Evolutionary conservation across 2,888 invertebrate species (phyloP).

Genomic region (Hyposoter dolosus): DNA sequence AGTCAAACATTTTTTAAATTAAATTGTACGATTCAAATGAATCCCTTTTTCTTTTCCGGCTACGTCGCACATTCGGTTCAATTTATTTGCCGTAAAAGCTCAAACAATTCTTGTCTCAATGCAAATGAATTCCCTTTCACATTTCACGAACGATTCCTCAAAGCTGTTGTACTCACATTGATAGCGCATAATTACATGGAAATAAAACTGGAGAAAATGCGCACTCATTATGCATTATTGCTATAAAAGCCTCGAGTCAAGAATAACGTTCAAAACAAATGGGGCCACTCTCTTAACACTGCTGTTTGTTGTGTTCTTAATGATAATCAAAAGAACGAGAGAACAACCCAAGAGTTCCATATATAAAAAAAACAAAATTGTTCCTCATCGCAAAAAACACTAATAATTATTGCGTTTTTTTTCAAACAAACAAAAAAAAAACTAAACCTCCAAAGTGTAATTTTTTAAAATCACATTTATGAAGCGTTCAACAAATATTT

Average conservation of each 20-base stretch:
- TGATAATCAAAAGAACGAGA: constrained; percentile 35
- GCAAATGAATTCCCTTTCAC: constrained; percentile 37
- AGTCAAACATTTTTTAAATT: neutral
- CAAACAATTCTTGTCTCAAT: neutral
- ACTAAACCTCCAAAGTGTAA: neutral
- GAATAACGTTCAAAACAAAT: constrained; percentile 55
- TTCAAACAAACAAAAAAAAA: too few relatives aligned
- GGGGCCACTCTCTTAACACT: constrained; percentile 19
- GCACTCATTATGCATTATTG: constrained; percentile 43
- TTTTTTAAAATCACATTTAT: neutral
- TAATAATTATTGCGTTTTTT: neutral
- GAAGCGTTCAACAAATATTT: neutral
- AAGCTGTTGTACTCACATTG: constrained; percentile 6
- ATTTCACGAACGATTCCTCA: constrained; percentile 9
- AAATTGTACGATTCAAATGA: neutral
- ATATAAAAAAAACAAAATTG: neutral
- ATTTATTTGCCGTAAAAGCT: neutral
- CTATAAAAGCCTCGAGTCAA: constrained; percentile 35
- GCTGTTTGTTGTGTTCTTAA: constrained; percentile 34
- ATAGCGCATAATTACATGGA: constrained; percentile 44
- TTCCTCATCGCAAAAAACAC: neutral
- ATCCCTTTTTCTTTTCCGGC: neutral
- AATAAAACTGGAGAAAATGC: constrained; percentile 28
- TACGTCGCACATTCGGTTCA: neutral
- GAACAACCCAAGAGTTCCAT: neutral